A percentile compares a stretch with the other conserved stretches of the same genome.
Conservation (phyloP, 1,140 invertebrate genomes). For the Drosophila ogumai region DNA sequence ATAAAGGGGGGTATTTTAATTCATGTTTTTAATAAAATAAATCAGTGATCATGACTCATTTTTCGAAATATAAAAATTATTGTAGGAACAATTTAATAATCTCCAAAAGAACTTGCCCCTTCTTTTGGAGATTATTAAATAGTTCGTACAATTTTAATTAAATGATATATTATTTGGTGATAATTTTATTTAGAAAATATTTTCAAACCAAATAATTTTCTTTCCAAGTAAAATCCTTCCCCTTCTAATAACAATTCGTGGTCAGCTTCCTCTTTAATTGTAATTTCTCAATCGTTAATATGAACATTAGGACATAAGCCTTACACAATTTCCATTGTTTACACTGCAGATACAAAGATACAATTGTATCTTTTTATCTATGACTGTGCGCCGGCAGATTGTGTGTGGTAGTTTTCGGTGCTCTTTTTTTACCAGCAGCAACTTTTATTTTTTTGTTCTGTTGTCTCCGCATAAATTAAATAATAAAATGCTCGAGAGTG, state of each 20-base stretch:
- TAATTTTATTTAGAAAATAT: neutral
- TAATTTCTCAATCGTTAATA: constrained; percentile 1
- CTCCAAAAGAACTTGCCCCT: too few species aligned
- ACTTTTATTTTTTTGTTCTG: constrained; percentile 49
- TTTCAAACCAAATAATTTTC: neutral
- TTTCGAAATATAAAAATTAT: neutral
- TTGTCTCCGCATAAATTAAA: constrained; percentile 80
- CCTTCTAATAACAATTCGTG: neutral
- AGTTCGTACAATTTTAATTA: too few species aligned
- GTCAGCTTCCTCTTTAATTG: neutral
- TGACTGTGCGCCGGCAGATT: constrained; percentile 30
- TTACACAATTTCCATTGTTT: constrained; percentile 46
- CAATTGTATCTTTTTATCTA: constrained; percentile 52
- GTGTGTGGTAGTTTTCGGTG: constrained; percentile 48
- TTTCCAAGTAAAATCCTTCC: neutral
- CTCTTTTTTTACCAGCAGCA: constrained; percentile 67
- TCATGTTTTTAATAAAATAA: too few species aligned
- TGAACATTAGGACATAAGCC: constrained; percentile 4
- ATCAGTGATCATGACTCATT: too few species aligned
- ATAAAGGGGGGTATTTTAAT: too few species aligned
- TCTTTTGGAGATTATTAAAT: too few species aligned
- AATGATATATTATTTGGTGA: neutral
- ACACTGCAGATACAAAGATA: constrained; percentile 47
- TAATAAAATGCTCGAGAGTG: constrained; percentile 74
- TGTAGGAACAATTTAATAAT: neutral